Evolutionary conservation across 2,797 vertebrate genomes (phyloP), one percentile per base, ranked within the genome.

Genomic region (Jordanella pulchra): DNA sequence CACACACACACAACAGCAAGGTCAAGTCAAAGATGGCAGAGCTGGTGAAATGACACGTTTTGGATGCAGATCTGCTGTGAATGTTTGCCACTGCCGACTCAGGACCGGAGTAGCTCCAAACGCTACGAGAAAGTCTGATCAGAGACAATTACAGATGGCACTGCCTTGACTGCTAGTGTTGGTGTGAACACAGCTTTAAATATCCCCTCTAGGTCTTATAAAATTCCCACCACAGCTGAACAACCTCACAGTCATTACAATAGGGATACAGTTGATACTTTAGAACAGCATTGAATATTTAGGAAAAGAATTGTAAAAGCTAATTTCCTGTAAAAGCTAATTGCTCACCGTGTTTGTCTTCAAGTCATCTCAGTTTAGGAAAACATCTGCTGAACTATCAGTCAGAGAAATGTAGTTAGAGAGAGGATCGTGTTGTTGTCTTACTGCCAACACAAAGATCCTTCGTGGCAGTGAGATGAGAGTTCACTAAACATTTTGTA

Each of bases 1-100:
- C 23, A 42, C 11, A 45, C 60, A 63, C 32, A 63, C 23, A 42
- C 11, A 45, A 45, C 7, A 39, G 12, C 21, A 63, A 63, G 32
- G 39, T n/a, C 60, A 42, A 42, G 60, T 42, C 60, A 63, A n/a
- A 63, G 21, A 63, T 63, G 60, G 35, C 12, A 25, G 60, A 42
- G 1, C 32, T 60, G 30, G 56, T 60, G 35, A 35, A 63, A 63
- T n/a, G 39, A n/a, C 12, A 42, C 10, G 18, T 5, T 18, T 48
- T 15, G 17, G 47, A 48, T 4, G 17, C 18, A 18, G 15, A 48
- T 18, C 15, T 21, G 17, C 15, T 48, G 47, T 21, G 47, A 48
- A 48, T 17, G 4, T 63, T 23, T 61, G 21, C n/a, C 51, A 1
- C 2, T 63, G 2, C 23, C 5, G 21, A 42, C 12, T 14, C 60